Base-by-base conservation (phyloP, 2,113 vertebrate genomes). In the Aleadryas rufinucha region DNA sequence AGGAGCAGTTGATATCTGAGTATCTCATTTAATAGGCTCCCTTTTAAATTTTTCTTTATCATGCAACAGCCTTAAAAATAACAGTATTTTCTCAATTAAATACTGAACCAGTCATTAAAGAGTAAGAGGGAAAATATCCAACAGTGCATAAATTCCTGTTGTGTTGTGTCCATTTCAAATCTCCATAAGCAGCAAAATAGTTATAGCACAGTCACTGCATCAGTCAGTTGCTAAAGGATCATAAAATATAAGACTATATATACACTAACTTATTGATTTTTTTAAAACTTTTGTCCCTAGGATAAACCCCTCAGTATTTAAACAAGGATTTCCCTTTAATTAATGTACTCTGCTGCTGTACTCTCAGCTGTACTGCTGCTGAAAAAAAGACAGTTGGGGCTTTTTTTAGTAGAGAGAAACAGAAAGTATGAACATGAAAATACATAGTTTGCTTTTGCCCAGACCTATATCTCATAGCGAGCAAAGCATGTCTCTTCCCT, bases 11-110 rank as follows among this genome's bases (percentile, higher is more conserved):
- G 12, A 45, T 69, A 64, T 28, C 35, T 64, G 10, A 71, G 42
- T 30, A 75, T 5, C 19, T 50, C 0, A 0, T 45, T 18, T 45
- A 45, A 70, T 2, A 31, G 11, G 2, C 3, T 74, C 26, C 13
- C 35, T 44, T 63, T 57, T 59, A 61, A 33, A 16, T 78, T n/a
- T 76, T 72, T 15, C 8, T 69, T 60, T 39, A 33, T 68, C 11
- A 7, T 30, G 8, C 14, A 87, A 9, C 10, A 69, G 20, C 8
- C 49, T 78, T 74, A 82, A 63, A 69, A 85, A 65, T 65, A 87
- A 20, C 26, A 53, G 27, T 59, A 47, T 82, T 90, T 87, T 75
- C 77, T 79, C 13, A 63, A n/a, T 49, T 77, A 52, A 76, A 74
- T 37, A 45, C 20, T n/a, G 37, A 82, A 63, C 1, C 10, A 52